Base-by-base conservation (phyloP, 2,797 vertebrate species). In the Hyperoplus lanceolatus region DNA sequence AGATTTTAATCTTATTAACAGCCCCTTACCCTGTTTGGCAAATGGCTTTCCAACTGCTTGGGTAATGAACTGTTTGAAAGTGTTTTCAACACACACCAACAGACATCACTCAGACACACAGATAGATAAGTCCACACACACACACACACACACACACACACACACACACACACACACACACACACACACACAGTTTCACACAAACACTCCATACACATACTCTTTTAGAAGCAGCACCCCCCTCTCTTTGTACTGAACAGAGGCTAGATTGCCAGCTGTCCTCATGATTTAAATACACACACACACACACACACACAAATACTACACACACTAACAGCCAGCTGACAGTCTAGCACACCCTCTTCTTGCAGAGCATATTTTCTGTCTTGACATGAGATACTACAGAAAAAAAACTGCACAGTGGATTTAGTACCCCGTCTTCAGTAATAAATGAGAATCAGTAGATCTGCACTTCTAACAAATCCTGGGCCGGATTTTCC, bases 1-100 rank as follows among this genome's bases (percentile, higher is more conserved):
- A 91, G 91, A 93, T 92, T 92, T 88, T 93, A 92, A 94, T 94
- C 91, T 94, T 92, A 93, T 94, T 95, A 94, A 93, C 92, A 90
- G 84, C 87, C 86, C 86, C 72, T 87, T 79, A 78, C 82, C 48
- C 89, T 87, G 90, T 90, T 93, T 80, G 83, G 86, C 81, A 93
- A 95, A 95, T 92, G 87, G 89, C 88, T 92, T 94, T 94, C 94
- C 92, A 91, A 93, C 91, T 87, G 89, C 80, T 86, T 65, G 92
- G 84, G 83, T 94, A 95, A 94, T 94, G 90, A 94, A 93, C 89
- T 93, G 92, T 90, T 91, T 87, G 87, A 90, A 90, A 87, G 87
- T 90, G 91, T 89, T 91, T 91, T 87, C 79, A 81, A 77, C 69
- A 62, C 84, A 84, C 75, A 39, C 81, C 64, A 75, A 74, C 87